A percentile compares a stretch with the other conserved stretches of the same genome.
phyloP scores from a whole-genome alignment of 2,113 vertebrate genomes.

The Eulacestoma nigropectus region DNA sequence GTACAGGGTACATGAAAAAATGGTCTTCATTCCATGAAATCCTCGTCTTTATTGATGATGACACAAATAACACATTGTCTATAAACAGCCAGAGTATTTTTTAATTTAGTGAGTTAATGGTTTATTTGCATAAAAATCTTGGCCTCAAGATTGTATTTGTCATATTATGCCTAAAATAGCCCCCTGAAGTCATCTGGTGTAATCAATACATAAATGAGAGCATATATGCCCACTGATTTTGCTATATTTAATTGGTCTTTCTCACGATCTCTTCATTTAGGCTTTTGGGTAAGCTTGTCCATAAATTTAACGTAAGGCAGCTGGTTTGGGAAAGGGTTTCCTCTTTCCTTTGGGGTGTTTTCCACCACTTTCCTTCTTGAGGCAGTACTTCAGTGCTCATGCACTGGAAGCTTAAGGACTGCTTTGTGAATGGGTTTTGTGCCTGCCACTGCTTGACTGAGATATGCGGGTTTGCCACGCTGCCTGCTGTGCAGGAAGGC shows the following conservation, averaged over 20 bases:
- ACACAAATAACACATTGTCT: background rate
- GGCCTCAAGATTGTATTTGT: background rate
- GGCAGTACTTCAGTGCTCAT: background rate
- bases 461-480: accelerated
- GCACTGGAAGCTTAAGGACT: background rate
- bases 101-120: background rate
- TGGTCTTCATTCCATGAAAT: background rate
- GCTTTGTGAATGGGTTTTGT: background rate
- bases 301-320: background rate
- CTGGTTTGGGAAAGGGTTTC: background rate
- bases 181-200: background rate
- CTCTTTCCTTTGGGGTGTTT: background rate
- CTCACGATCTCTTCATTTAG: background rate
- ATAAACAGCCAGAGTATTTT: background rate
- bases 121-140: background rate
- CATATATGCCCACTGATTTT: background rate
- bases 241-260: background rate
- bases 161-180: background rate
- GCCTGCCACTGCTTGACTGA: background rate
- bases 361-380: background rate
- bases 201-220: background rate
- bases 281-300: background rate
- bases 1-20: background rate
- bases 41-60: background rate
- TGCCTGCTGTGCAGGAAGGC: background rate